Percentiles rank a stretch among this genome's conserved stretches.
phyloP scores from a whole-genome alignment of 1,140 invertebrate genomes.

The Choristoneura fumiferana region DNA sequence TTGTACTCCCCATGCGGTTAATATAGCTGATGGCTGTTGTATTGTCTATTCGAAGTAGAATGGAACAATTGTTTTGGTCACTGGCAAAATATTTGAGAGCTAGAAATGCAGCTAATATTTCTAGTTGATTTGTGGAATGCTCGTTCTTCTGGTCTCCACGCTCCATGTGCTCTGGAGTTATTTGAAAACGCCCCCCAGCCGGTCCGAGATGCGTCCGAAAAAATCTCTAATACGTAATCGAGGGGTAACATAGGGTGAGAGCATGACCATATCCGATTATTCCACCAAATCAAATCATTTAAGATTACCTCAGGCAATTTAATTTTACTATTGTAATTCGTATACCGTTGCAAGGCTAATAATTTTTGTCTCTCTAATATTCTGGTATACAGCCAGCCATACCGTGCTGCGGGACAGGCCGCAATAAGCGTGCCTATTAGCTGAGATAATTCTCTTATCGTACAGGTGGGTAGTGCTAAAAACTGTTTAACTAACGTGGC shows the following conservation, averaged over 20 bases:
- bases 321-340: neutral
- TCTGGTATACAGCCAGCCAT: too few relatives aligned
- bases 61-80: neutral
- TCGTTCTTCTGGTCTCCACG: neutral
- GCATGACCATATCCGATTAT: neutral
- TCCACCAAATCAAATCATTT: conserved; percentile 10
- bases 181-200: neutral
- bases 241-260: neutral
- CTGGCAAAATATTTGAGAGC: too few relatives aligned
- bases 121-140: too few relatives aligned
- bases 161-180: conserved; percentile 12
- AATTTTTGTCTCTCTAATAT: conserved; percentile 14
- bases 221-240: conserved; percentile 1
- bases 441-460: conserved; percentile 15
- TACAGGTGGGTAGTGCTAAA: neutral
- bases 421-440: conserved; percentile 13
- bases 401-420: conserved; percentile 7
- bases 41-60: conserved; percentile 9
- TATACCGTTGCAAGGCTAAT: neutral
- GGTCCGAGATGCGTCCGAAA: too few relatives aligned
- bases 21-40: too few relatives aligned
- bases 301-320: conserved; percentile 4
- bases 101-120: too few relatives aligned
- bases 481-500: neutral
- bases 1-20: neutral